phyloP scores from a whole-genome alignment of 1,140 invertebrate species.

The Microplitis mediator region DNA sequence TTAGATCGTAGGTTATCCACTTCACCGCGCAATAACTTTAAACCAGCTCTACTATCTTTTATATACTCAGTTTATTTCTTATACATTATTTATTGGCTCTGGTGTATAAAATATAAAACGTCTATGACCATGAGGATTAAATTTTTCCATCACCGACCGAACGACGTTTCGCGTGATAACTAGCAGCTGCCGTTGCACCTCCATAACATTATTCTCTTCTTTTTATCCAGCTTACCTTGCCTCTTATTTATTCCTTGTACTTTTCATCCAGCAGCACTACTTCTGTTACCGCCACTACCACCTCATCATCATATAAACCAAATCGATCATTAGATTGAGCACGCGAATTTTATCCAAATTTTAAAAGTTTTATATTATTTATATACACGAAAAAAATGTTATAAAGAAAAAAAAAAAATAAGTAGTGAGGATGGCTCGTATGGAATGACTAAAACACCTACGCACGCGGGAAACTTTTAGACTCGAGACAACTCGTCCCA shows the following conservation, averaged over 20 bases:
- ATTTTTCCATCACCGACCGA: conserved; percentile 20
- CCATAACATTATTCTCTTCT: conserved; percentile 20
- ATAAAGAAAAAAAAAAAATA: background rate
- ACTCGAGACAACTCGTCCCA: conserved; percentile 36
- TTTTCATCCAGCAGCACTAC: background rate
- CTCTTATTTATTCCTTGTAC: background rate
- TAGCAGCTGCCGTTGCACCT: conserved; percentile 29
- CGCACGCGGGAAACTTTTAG: conserved; percentile 13
- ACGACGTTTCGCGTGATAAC: conserved; percentile 30
- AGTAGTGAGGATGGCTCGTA: background rate
- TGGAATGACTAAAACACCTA: conserved; percentile 16
- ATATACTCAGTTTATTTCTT: conserved; percentile 10
- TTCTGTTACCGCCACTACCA: background rate
- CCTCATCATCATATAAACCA: background rate
- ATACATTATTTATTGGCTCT: conserved; percentile 30
- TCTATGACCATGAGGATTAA: background rate
- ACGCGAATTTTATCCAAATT: background rate
- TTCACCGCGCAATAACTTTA: conserved; percentile 47
- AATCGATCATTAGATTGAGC: conserved; percentile 12
- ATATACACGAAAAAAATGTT: too few species aligned
- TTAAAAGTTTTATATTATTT: too few species aligned
- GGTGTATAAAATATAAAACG: background rate
- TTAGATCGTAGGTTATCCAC: conserved; percentile 41
- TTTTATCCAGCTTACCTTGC: background rate
- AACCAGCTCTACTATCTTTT: conserved; percentile 36